Conservation (phyloP, 2,888 invertebrate genomes). For the Orchestes rusci region DNA sequence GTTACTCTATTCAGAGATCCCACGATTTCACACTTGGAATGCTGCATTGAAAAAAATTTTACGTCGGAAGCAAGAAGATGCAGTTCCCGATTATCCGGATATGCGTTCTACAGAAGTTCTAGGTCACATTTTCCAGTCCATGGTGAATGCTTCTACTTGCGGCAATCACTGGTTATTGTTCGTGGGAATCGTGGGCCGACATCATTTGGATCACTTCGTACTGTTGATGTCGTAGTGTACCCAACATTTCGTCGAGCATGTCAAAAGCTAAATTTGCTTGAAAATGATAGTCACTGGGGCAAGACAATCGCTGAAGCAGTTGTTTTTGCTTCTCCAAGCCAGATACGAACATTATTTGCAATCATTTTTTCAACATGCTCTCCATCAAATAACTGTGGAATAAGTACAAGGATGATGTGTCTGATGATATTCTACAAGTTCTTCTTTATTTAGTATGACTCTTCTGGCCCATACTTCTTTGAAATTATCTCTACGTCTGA, state of each 20-base stretch:
- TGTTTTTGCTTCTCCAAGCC: constrained; percentile 14
- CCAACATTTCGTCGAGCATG: constrained; percentile 36
- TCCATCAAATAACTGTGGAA: constrained; percentile 29
- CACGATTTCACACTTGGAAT: no score
- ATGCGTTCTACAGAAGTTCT: constrained; percentile 23
- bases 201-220: constrained; percentile 33
- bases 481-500: no score
- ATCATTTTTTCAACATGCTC: constrained; percentile 26
- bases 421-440: constrained; percentile 20
- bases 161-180: constrained; percentile 33
- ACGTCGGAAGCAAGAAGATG: constrained; percentile 1
- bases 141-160: constrained; percentile 33
- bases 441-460: no score
- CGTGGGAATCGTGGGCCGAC: constrained; percentile 36
- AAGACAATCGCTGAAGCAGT: constrained; percentile 24
- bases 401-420: constrained; percentile 27
- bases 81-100: constrained; percentile 1
- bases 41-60: no score
- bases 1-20: no score
- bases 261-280: constrained; percentile 29
- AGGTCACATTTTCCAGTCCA: constrained; percentile 32
- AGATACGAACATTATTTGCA: constrained; percentile 27
- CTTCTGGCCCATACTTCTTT: no score
- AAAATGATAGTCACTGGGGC: constrained; percentile 29
- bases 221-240: constrained; percentile 36